phyloP scores from a whole-genome alignment of 2,888 invertebrate species.

The Acanthosepion pharaonis region DNA sequence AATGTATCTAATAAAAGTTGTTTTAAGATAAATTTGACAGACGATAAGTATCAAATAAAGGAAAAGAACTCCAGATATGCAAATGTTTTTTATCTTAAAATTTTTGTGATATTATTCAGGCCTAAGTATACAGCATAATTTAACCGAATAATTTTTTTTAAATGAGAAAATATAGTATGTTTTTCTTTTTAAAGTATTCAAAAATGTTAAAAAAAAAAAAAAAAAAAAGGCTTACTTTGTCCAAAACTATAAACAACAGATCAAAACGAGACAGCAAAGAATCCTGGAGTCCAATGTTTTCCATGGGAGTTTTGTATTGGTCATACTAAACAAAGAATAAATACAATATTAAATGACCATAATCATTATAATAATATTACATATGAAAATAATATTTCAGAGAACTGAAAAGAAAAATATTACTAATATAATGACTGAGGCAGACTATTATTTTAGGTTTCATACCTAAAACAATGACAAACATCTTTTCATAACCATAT shows the following conservation, averaged over 20 bases:
- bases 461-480: too few species aligned
- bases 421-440: too few species aligned
- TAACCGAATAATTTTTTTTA: background rate
- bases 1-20: too few species aligned
- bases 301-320: constrained; percentile 99
- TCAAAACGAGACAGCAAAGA: constrained; percentile 95
- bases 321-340: constrained; percentile 84
- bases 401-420: too few species aligned
- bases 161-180: background rate
- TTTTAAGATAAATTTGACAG: too few species aligned
- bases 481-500: too few species aligned
- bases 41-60: too few species aligned
- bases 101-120: too few species aligned
- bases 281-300: constrained; percentile 96
- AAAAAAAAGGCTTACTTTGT: constrained; percentile 79
- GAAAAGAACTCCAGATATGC: background rate
- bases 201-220: background rate
- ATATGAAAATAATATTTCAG: too few species aligned
- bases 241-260: constrained; percentile 96
- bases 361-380: too few species aligned
- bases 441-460: too few species aligned
- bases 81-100: background rate
- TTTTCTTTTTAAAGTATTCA: background rate
- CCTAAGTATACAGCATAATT: too few species aligned
- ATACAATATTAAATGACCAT: background rate